A percentile compares a stretch with the other conserved stretches of the same genome.
These are phyloP conservation scores for Trigoniulus corallinus DNA, from an alignment of 1,140 invertebrate species.

Conservation along the genomic window DNA sequence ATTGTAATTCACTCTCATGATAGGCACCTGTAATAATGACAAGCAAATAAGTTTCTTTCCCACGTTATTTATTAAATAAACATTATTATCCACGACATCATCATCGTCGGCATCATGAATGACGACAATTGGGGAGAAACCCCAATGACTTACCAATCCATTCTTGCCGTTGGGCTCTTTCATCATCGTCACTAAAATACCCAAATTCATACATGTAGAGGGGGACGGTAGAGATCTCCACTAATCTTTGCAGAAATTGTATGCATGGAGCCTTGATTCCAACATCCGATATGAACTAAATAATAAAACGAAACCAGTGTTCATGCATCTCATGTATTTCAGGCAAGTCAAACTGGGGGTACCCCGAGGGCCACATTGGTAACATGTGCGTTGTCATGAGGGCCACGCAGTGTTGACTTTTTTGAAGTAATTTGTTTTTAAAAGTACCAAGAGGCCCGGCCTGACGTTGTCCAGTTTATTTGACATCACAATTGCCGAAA, in stretches of 20 bases:
- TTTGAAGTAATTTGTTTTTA: no score
- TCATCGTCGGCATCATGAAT: not conserved
- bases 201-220: slow-evolving; percentile 21
- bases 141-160: slow-evolving; percentile 24
- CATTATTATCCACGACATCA: not conserved
- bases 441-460: no score
- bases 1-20: slow-evolving; percentile 27
- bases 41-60: not conserved
- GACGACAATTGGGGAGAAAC: not conserved
- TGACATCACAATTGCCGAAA: no score
- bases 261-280: slow-evolving; percentile 23
- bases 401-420: no score
- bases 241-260: slow-evolving; percentile 19
- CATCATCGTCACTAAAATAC: slow-evolving; percentile 21
- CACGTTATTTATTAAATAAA: not conserved
- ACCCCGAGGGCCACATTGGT: no score
- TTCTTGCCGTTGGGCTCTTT: slow-evolving; percentile 17
- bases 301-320: no score
- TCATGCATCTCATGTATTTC: slow-evolving; percentile 9
- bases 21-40: slow-evolving; percentile 20
- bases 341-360: no score
- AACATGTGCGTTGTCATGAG: no score
- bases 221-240: slow-evolving; percentile 13
- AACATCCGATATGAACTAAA: slow-evolving; percentile 19
- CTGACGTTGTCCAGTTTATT: no score